Evolutionary conservation across 1,140 invertebrate species (phyloP).

Genomic region (Paraescarpia echinospica): DNA sequence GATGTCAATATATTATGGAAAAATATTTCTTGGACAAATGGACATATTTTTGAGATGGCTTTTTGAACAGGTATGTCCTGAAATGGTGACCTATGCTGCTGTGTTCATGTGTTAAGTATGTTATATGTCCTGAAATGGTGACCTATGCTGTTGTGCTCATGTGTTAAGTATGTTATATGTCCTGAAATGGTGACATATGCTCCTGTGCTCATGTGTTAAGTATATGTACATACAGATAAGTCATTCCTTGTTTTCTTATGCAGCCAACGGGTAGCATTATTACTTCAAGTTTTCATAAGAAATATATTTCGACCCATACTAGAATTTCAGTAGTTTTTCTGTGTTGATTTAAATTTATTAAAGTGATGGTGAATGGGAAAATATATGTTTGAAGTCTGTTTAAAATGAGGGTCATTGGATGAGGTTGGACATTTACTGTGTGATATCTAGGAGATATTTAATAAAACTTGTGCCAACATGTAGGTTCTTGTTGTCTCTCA

Average conservation of each 20-base stretch:
- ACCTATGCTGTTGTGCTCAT: not conserved
- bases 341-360: not conserved
- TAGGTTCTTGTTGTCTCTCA: not conserved
- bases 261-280: not conserved
- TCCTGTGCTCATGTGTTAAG: not conserved
- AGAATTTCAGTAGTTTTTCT: not conserved
- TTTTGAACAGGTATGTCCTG: not conserved
- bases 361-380: not conserved
- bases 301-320: not conserved
- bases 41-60: not conserved
- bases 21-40: not conserved
- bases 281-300: not conserved
- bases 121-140: not conserved
- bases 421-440: not conserved
- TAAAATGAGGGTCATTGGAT: not conserved
- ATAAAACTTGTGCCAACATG: not conserved
- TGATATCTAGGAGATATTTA: not conserved
- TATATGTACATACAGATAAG: not conserved
- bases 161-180: no score
- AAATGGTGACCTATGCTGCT: not conserved
- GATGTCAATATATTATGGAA: not conserved
- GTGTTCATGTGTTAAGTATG: not conserved
- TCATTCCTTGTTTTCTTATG: not conserved
- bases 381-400: not conserved
- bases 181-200: not conserved